phyloP scores from a whole-genome alignment of 30 jellyfish, hydroid and myxozoan genomes.

The Morbakka virulenta region DNA sequence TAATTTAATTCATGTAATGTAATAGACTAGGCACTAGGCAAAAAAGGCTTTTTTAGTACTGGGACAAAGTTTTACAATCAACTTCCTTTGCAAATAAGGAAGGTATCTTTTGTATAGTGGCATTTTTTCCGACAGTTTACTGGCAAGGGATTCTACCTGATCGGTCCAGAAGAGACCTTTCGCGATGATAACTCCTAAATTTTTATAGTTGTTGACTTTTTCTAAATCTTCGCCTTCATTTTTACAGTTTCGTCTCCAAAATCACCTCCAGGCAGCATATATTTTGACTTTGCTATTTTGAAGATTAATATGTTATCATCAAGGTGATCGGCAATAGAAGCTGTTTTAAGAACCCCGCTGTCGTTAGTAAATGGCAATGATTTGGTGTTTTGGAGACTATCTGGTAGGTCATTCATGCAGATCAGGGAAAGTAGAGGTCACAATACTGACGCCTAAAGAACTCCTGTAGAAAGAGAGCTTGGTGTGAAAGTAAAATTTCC shows the following conservation, averaged over 20 bases:
- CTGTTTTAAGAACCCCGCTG: neutral
- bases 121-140: too few relatives aligned
- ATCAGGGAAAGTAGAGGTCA: neutral
- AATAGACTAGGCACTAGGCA: too few relatives aligned
- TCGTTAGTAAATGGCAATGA: neutral
- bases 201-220: neutral
- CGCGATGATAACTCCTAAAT: neutral
- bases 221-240: neutral
- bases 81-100: too few relatives aligned
- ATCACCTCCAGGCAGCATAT: neutral
- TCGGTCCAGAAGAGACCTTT: neutral
- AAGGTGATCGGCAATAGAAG: neutral
- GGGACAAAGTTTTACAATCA: too few relatives aligned
- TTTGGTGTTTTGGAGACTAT: neutral
- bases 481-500: neutral
- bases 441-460: neutral
- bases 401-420: neutral
- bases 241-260: neutral
- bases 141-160: too few relatives aligned
- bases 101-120: too few relatives aligned
- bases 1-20: too few relatives aligned
- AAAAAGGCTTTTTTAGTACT: too few relatives aligned
- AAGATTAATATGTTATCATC: neutral
- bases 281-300: neutral
- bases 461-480: neutral